Percentiles rank a stretch among this genome's conserved stretches.
Conservation (phyloP, 2,797 vertebrate species). For the Gallirallus australis region DNA sequence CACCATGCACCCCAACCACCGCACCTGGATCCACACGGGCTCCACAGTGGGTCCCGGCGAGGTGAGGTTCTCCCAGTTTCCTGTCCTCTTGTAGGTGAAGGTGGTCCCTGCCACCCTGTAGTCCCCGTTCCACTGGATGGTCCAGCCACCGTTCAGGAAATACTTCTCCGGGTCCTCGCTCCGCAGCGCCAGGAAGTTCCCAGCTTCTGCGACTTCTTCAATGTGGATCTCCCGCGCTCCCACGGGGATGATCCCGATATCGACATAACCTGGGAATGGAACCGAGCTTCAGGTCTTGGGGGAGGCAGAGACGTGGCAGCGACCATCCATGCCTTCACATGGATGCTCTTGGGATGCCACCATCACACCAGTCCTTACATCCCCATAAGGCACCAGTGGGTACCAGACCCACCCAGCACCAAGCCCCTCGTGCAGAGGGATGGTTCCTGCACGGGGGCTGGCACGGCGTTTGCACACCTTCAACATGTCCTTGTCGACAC, state of each 20-base stretch:
- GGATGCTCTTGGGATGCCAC: background rate
- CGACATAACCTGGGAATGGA: conserved; percentile 87
- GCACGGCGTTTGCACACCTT: background rate
- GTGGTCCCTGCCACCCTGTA: conserved; percentile 93
- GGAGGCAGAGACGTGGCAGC: fast-evolving
- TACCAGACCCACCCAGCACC: background rate
- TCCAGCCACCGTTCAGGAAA: conserved; percentile 95
- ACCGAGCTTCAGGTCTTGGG: fast-evolving
- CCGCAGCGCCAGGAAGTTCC: conserved; percentile 92
- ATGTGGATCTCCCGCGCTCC: conserved; percentile 91
- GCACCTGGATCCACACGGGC: conserved; percentile 95
- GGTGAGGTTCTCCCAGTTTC: conserved; percentile 93
- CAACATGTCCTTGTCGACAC: background rate
- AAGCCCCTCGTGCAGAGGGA: fast-evolving
- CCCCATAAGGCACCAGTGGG: background rate
- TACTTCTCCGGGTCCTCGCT: conserved; percentile 89
- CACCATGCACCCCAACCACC: fast-evolving
- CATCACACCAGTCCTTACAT: background rate
- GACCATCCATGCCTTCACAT: fast-evolving
- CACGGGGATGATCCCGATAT: conserved; percentile 93
- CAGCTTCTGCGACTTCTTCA: conserved; percentile 90
- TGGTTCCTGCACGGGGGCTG: fast-evolving
- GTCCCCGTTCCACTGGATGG: conserved; percentile 95
- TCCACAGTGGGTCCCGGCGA: conserved; percentile 93
- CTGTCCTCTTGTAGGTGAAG: conserved; percentile 90